Evolutionary conservation across 64 coral and sea anemone genomes (phyloP), one percentile per base, ranked within the genome.

Genomic region (Cladopsammia gracilis): DNA sequence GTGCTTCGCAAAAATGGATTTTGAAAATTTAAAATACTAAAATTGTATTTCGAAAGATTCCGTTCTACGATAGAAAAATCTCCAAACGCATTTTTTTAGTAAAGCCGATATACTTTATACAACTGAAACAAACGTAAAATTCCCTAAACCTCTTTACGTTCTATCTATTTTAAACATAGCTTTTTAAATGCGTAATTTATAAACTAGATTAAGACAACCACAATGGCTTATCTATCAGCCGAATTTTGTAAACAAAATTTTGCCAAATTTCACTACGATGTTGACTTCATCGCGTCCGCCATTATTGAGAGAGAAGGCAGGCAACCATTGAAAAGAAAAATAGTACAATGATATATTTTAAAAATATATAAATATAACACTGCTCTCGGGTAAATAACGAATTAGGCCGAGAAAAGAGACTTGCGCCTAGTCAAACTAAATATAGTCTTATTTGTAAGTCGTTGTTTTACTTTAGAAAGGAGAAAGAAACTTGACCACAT

Each of bases 141-240:
- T 62, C 59, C 48, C 4, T 8, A 46, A 16, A 13, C 14, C 6
- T 47, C 78, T 64, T 82, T 2, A 45, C 18, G 15, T 47, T 11
- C 42, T 64, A 43, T 64, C 26, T 58, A 8, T 81, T 7, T 25
- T 61, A 81, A 81, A 23, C 5, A 14, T 60, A 82, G 26, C 78
- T 62, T 64, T 64, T 64, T 25, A 82, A 62, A 34, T 62, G 13
- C 26, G 14, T 14, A 82, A 82, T 82, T 64, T 64, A 47, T 24
- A 82, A 64, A 82, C 49, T 54, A 56, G 75, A 77, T 77, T 56
- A 77, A 57, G 16, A 4, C 19, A 77, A 52, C 75, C 48, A 2
- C 48, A 77, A 77, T 49, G n/a, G 9, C 75, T n/a, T 77, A 77
- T 77, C 75, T 54, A 19, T 25, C 22, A 24, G 48, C 10, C 19